Evolutionary conservation across 2,113 vertebrate genomes (phyloP).

Genomic region (Brachionichthys hirsutus): DNA sequence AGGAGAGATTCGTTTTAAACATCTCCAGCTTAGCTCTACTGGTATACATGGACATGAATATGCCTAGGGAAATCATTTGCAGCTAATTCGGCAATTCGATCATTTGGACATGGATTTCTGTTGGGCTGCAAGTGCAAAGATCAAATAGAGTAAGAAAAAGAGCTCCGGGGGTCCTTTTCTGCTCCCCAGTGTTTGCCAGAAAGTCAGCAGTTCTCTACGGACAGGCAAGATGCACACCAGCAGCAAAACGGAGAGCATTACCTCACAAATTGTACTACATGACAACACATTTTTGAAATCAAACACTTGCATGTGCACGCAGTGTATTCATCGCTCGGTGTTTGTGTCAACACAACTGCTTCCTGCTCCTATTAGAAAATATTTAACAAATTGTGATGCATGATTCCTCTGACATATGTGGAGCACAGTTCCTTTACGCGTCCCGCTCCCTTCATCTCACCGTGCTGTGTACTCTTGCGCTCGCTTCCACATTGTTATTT

Average conservation of each 20-base stretch:
- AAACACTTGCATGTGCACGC: not conserved
- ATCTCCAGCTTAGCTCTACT: slow-evolving; percentile 53
- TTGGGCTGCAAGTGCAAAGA: slow-evolving; percentile 40
- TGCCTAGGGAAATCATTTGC: slow-evolving; percentile 68
- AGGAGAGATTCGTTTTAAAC: slow-evolving; percentile 53
- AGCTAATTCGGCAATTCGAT: slow-evolving; percentile 62
- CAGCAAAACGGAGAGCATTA: slow-evolving; percentile 2
- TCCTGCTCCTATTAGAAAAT: slow-evolving; percentile 24
- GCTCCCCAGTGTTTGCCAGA: slow-evolving; percentile 28
- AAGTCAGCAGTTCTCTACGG: slow-evolving; percentile 14
- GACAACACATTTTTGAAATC: slow-evolving; percentile 32
- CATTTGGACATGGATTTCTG: slow-evolving; percentile 59
- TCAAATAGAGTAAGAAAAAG: slow-evolving; percentile 42
- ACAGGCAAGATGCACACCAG: slow-evolving; percentile 4
- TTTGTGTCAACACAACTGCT: slow-evolving; percentile 30
- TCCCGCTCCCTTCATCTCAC: slow-evolving; percentile 60
- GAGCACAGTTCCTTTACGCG: slow-evolving; percentile 54
- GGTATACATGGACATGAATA: slow-evolving; percentile 40
- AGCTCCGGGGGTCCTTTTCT: slow-evolving; percentile 13
- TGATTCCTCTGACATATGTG: slow-evolving; percentile 60
- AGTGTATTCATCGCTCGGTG: slow-evolving; percentile 14
- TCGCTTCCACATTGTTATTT: slow-evolving; percentile 67
- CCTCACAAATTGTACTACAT: slow-evolving; percentile 29
- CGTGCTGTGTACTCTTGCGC: slow-evolving; percentile 18
- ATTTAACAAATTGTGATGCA: slow-evolving; percentile 25